phyloP scores from a whole-genome alignment of 92 coral and sea anemone species.

The Micromussa lordhowensis region DNA sequence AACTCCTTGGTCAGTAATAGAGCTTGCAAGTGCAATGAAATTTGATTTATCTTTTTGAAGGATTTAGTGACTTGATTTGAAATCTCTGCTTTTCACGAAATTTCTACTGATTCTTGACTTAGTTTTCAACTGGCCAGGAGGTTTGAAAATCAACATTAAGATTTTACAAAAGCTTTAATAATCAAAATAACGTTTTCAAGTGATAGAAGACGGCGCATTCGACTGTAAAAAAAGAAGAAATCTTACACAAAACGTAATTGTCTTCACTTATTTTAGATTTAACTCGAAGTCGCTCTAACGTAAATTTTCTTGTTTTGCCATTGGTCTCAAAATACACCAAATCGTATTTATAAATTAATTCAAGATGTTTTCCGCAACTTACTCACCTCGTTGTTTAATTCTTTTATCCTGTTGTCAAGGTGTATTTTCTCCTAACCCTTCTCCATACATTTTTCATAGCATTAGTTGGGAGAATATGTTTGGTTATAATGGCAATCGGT shows the following conservation, averaged over 20 bases:
- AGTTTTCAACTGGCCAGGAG: background rate
- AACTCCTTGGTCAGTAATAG: background rate
- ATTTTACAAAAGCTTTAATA: background rate
- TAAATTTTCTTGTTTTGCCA: slow-evolving; percentile 16
- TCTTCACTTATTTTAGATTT: slow-evolving; percentile 39
- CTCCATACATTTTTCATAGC: background rate
- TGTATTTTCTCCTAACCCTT: background rate
- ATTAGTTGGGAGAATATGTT: slow-evolving; percentile 5
- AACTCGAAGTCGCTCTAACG: slow-evolving; percentile 27
- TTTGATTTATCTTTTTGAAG: background rate
- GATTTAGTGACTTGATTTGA: background rate
- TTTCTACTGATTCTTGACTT: background rate
- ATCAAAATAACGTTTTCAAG: background rate
- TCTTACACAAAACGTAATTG: slow-evolving; percentile 28
- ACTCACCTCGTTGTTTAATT: slow-evolving; percentile 19
- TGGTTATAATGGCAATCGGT: background rate
- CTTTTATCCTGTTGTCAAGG: background rate
- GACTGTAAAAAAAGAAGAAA: background rate
- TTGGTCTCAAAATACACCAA: slow-evolving; percentile 9
- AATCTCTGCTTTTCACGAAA: background rate
- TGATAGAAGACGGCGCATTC: background rate
- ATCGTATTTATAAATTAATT: slow-evolving; percentile 42
- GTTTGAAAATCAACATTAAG: background rate
- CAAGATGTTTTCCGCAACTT: slow-evolving; percentile 1
- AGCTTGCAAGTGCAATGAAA: background rate